These are phyloP conservation scores for Leptopilina clavipes DNA, from an alignment of 1,140 invertebrate genomes.

Conservation along the genomic window DNA sequence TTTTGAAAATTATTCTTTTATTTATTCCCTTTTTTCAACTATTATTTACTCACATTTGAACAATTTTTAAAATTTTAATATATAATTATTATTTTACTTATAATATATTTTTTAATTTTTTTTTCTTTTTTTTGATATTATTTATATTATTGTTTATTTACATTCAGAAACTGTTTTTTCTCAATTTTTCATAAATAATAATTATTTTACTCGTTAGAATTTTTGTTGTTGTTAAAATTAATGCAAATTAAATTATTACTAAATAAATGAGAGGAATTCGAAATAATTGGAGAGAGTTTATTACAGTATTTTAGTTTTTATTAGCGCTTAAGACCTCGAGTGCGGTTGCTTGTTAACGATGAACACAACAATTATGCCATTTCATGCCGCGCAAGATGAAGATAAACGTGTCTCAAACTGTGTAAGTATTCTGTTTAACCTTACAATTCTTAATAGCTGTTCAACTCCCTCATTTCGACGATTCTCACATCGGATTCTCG, in stretches of 20 bases:
- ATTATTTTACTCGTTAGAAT: no score
- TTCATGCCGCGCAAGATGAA: constrained; percentile 4
- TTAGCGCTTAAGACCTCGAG: neutral
- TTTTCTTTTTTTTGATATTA: no score
- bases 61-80: no score
- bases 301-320: constrained; percentile 27
- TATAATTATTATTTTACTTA: no score
- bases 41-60: no score
- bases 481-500: neutral
- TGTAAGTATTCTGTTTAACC: constrained; percentile 19
- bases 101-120: no score
- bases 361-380: constrained; percentile 13
- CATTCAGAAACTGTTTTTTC: no score
- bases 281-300: neutral
- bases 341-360: constrained; percentile 12
- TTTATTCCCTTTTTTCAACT: no score
- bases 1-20: no score
- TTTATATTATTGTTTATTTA: no score
- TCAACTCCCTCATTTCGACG: constrained; percentile 1
- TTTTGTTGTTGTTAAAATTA: no score
- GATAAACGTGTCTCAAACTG: neutral
- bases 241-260: neutral
- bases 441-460: neutral
- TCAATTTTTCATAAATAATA: no score
- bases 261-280: neutral